Evolutionary conservation across 2,888 invertebrate genomes (phyloP), one percentile per base, ranked within the genome.

Genomic region (Spodoptera picta): DNA sequence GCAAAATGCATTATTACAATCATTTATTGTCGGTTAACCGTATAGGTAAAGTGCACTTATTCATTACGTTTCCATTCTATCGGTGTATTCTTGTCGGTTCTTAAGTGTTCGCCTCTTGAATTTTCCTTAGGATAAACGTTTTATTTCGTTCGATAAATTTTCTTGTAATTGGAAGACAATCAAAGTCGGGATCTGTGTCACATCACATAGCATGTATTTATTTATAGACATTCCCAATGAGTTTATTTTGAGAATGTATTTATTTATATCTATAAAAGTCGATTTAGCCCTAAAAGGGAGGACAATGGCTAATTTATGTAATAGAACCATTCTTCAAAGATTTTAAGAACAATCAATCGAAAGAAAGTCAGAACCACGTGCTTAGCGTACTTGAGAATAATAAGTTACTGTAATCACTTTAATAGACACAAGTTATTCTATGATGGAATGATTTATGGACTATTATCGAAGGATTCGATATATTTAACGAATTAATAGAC

Each of bases 1-100:
- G 61, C 54, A 78, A 52, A 77, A 66, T 74, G n/a, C 55, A 36
- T 36, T 62, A 66, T 60, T 60, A 63, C 10, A 11, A 14, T 51
- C 9, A 45, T 42, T 53, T 48, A 52, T 55, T 69, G 58, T 62
- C 51, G 60, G 67, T 68, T 67, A 70, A 71, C 56, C 60, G 65
- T 76, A 70, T 66, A 75, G 57, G 50, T 56, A 63, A 66, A 65
- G 58, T 67, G 56, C 61, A 62, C 67, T 73, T 76, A 68, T 77
- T 79, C 68, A 73, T 69, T 71, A 68, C 49, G 75, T 86, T 84
- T 76, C 74, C 49, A 86, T 85, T 86, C 85, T 50, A 60, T 42
- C 27, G 48, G 71, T 71, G 81, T 76, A 60, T 64, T 59, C 56
- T 64, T 72, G 75, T 73, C 81, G 75, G 77, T 72, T 75, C 70